Conservation (phyloP, 2,113 vertebrate species). For the Sceloporus undulatus region DNA sequence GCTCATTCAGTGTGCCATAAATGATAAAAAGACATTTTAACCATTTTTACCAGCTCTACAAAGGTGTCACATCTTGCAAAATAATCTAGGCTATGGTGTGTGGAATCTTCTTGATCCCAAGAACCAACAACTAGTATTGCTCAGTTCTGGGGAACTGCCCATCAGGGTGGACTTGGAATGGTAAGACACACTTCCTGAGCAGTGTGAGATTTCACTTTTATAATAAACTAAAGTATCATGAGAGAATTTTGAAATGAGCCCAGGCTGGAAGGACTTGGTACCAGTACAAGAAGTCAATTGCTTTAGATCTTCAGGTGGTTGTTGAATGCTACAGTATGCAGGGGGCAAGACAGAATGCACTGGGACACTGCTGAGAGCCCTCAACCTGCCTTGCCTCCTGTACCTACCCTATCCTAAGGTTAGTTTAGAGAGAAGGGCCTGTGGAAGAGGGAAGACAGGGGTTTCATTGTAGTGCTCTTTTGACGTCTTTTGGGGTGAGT, state of each 20-base stretch:
- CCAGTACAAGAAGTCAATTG: neutral
- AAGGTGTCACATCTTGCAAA: no score
- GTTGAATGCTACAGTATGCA: neutral
- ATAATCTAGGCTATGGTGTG: no score
- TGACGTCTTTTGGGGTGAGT: neutral
- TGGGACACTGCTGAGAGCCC: neutral
- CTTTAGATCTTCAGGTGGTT: neutral
- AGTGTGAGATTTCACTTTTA: neutral
- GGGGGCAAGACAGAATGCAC: no score
- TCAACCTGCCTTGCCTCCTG: neutral
- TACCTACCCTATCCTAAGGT: neutral
- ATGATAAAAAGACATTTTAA: no score
- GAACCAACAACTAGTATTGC: neutral
- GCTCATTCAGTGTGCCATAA: no score
- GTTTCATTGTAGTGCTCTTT: neutral
- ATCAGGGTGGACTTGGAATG: neutral
- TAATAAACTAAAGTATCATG: neutral
- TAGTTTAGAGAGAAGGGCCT: neutral
- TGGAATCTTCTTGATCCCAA: neutral
- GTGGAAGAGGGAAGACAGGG: neutral
- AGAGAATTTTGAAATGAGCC: neutral
- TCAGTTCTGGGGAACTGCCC: neutral
- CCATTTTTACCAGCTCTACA: no score
- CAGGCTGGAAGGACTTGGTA: neutral
- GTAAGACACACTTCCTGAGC: neutral